Percentiles rank a stretch among this genome's conserved stretches.
Evolutionary conservation across 2,113 vertebrate genomes (phyloP).

Genomic region (Ranitomeya imitator): DNA sequence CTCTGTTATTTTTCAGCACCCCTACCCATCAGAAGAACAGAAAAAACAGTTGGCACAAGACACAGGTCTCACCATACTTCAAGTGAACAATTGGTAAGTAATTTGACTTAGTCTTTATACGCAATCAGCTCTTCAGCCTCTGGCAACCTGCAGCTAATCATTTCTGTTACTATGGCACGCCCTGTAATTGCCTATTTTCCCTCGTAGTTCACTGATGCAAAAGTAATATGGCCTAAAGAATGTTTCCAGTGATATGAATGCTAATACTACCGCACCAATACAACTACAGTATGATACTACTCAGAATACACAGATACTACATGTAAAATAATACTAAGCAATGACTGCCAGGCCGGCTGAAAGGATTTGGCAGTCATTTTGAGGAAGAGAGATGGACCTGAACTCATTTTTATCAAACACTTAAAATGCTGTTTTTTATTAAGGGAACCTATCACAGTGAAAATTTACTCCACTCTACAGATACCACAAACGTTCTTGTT

Average conservation of each 20-base stretch:
- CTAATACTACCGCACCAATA: neutral
- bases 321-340: neutral
- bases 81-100: slow-evolving; percentile 99
- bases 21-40: slow-evolving; percentile 99
- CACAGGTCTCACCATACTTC: slow-evolving; percentile 98
- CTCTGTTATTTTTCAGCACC: slow-evolving; percentile 83
- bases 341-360: neutral
- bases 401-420: neutral
- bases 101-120: slow-evolving; percentile 71
- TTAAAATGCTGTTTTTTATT: no score
- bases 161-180: slow-evolving; percentile 71
- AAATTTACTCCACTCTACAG: no score
- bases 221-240: slow-evolving; percentile 68
- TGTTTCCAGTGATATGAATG: slow-evolving; percentile 63
- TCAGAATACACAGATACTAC: neutral
- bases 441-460: no score
- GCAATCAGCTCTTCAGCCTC: slow-evolving; percentile 65
- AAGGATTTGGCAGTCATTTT: neutral
- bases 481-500: no score
- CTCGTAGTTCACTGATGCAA: slow-evolving; percentile 69
- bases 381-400: neutral
- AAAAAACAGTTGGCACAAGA: slow-evolving; percentile 99
- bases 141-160: slow-evolving; percentile 72
- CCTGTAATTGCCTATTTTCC: slow-evolving; percentile 65
- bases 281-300: neutral